A percentile compares a stretch with the other conserved stretches of the same genome.
phyloP scores from a whole-genome alignment of 2,797 vertebrate species.

The Dallia pectoralis region DNA sequence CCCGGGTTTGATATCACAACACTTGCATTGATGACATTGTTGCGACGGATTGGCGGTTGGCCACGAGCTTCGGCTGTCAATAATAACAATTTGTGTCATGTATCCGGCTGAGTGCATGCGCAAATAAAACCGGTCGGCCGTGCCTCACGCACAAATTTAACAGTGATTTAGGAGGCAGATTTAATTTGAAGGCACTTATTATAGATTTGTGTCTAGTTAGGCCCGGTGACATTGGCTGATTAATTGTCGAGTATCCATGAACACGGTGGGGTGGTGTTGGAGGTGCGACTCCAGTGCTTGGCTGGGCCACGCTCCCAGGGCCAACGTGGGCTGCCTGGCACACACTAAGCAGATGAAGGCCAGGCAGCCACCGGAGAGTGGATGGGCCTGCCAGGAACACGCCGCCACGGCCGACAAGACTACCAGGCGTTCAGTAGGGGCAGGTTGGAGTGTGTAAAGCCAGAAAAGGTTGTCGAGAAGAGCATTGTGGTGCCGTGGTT shows the following conservation, averaged over 20 bases:
- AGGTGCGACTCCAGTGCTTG: slow-evolving; percentile 22
- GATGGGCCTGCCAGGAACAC: slow-evolving; percentile 52
- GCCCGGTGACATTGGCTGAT: not conserved
- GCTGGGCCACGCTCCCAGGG: too few relatives aligned
- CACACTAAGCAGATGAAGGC: slow-evolving; percentile 11
- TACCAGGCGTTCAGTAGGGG: slow-evolving; percentile 53
- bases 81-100: slow-evolving; percentile 32
- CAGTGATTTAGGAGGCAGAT: not conserved
- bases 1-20: not conserved
- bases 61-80: slow-evolving; percentile 23
- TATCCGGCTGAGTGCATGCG: not conserved
- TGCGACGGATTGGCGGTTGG: slow-evolving; percentile 66
- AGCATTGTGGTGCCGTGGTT: too few relatives aligned
- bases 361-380: slow-evolving; percentile 35
- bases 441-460: not conserved
- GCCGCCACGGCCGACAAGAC: slow-evolving; percentile 50
- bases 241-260: not conserved
- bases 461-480: too few relatives aligned
- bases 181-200: not conserved
- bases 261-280: not conserved
- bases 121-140: too few relatives aligned
- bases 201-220: slow-evolving; percentile 4
- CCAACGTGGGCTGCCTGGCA: slow-evolving; percentile 8
- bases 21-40: slow-evolving; percentile 55
- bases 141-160: slow-evolving; percentile 5